These are phyloP conservation scores for Callorhinus ursinus DNA, from an alignment of 2,113 vertebrate species.

Conservation along the genomic window DNA sequence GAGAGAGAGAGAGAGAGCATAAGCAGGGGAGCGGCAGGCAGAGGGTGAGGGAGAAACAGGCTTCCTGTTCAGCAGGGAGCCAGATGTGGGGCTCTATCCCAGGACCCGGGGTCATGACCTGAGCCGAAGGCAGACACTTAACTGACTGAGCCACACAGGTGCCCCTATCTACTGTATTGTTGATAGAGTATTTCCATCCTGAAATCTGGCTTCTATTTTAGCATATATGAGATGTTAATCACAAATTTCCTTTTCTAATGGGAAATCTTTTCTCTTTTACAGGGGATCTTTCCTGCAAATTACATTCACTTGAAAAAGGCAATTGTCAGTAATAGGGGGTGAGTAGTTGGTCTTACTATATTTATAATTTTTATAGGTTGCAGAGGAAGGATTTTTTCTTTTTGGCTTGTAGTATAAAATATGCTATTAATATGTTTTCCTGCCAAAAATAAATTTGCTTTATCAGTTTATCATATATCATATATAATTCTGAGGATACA, in stretches of 20 bases:
- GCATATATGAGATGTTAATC: conserved; percentile 34
- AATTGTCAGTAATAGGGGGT: conserved; percentile 91
- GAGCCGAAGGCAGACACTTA: neutral
- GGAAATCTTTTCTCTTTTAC: conserved; percentile 73
- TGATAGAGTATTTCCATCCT: neutral
- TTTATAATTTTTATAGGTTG: neutral
- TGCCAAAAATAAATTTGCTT: conserved; percentile 11
- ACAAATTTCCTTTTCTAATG: conserved; percentile 68
- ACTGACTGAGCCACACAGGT: neutral
- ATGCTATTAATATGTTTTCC: conserved; percentile 5
- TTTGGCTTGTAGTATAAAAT: conserved; percentile 32
- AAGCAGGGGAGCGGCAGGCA: neutral
- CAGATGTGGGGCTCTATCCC: neutral
- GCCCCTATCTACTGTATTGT: neutral
- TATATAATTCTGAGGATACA: conserved; percentile 38
- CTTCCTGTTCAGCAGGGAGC: neutral
- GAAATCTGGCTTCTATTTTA: conserved; percentile 28
- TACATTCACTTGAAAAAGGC: conserved; percentile 92
- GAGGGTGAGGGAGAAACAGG: neutral
- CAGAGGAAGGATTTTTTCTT: conserved; percentile 6
- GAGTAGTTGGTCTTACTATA: conserved; percentile 80
- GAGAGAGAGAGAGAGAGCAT: neutral
- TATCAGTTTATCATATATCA: neutral
- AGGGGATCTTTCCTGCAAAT: conserved; percentile 91
- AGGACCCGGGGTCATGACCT: neutral